Conservation (phyloP, 2,113 vertebrate genomes). For the Nothobranchius furzeri region DNA sequence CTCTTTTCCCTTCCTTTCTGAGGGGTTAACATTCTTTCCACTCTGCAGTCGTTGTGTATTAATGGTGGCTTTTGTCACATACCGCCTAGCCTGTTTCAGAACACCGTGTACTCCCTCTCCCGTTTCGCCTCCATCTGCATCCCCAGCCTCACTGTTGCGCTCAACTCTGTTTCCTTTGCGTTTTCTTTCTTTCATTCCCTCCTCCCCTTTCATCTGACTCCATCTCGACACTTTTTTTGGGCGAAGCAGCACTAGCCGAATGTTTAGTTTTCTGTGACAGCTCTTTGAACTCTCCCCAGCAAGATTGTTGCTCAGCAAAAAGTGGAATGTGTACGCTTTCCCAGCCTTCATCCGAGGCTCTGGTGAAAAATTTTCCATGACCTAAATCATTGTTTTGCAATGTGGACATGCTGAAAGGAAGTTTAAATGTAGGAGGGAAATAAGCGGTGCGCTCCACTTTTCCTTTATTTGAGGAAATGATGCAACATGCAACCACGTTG, state of each 20-base stretch:
- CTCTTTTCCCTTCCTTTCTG: constrained; percentile 33
- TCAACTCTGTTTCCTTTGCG: constrained; percentile 1
- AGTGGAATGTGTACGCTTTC: constrained; percentile 18
- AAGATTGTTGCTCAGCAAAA: constrained; percentile 38
- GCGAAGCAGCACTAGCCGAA: constrained; percentile 41
- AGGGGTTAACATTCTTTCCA: constrained; percentile 81
- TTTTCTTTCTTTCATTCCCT: neutral
- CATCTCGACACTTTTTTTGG: constrained; percentile 26
- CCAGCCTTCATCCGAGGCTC: neutral
- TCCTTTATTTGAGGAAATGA: constrained; percentile 20
- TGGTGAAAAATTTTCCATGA: constrained; percentile 6
- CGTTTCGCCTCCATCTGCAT: constrained; percentile 6
- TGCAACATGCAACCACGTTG: constrained; percentile 16
- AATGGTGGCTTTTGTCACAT: constrained; percentile 71
- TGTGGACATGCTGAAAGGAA: neutral
- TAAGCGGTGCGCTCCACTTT: neutral
- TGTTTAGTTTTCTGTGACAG: constrained; percentile 28
- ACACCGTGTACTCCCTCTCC: constrained; percentile 9
- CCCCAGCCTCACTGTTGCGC: neutral
- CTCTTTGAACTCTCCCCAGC: constrained; percentile 37
- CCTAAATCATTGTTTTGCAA: too few species aligned
- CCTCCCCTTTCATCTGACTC: neutral
- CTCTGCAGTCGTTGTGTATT: constrained; percentile 71
- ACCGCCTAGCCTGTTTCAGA: constrained; percentile 55
- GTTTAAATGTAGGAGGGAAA: constrained; percentile 6